Conservation (phyloP, 2,113 vertebrate genomes). For the Copsychus sechellarum region DNA sequence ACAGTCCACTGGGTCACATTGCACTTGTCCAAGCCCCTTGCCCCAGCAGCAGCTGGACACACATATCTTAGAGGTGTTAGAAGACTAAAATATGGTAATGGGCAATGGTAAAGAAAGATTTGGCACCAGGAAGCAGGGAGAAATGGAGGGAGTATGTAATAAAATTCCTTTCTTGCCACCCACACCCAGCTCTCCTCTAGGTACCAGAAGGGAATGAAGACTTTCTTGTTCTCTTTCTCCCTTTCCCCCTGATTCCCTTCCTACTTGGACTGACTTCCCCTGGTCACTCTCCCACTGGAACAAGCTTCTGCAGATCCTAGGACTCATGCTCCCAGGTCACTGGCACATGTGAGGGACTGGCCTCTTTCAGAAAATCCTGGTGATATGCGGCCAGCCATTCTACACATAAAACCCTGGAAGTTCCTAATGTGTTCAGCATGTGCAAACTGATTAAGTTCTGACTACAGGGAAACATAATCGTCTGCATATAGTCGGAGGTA, state of each 20-base stretch:
- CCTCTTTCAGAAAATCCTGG: background rate
- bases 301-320: background rate
- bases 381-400: background rate
- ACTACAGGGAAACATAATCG: background rate
- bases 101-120: background rate
- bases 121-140: background rate
- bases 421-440: background rate
- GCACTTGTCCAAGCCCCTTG: background rate
- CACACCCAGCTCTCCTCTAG: background rate
- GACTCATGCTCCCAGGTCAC: background rate
- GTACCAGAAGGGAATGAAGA: background rate
- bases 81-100: background rate
- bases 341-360: background rate
- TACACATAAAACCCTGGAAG: background rate
- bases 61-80: background rate
- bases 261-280: accelerated
- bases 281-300: background rate
- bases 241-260: background rate
- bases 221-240: background rate
- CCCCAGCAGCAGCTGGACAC: background rate
- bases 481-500: background rate
- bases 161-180: background rate
- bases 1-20: background rate
- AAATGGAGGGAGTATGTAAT: background rate
- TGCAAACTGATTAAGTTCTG: background rate